A percentile compares a stretch with the other conserved stretches of the same genome.
Evolutionary conservation across 1,140 invertebrate genomes (phyloP).

Genomic region (Scaptomyza hsui): DNA sequence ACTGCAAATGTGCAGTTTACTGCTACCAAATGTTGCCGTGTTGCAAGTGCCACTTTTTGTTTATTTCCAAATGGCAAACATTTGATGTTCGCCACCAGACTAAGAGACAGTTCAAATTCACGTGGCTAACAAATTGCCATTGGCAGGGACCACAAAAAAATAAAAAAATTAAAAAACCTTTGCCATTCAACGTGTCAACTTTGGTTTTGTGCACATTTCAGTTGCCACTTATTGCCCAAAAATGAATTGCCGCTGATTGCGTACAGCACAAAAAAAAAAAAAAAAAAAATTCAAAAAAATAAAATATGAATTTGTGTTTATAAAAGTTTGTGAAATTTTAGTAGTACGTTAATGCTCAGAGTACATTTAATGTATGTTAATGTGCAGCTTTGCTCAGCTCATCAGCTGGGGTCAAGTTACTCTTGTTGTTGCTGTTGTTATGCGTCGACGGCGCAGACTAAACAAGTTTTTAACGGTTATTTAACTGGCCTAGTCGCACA

Average conservation of each 20-base stretch:
- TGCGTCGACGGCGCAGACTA: constrained; percentile 4
- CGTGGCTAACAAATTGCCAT: neutral
- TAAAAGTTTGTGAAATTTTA: constrained; percentile 40
- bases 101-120: neutral
- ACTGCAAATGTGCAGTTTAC: constrained; percentile 11
- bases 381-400: constrained; percentile 44
- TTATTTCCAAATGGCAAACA: constrained; percentile 6
- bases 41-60: constrained; percentile 36
- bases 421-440: constrained; percentile 2
- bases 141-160: neutral
- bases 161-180: neutral
- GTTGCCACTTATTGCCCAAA: constrained; percentile 8
- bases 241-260: constrained; percentile 17
- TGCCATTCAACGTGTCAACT: neutral
- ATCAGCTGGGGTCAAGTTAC: constrained; percentile 30
- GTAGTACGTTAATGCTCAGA: constrained; percentile 35
- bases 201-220: neutral
- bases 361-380: constrained; percentile 68
- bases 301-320: neutral
- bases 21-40: constrained; percentile 8
- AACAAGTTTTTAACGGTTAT: constrained; percentile 25
- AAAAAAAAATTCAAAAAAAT: neutral
- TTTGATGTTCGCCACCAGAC: neutral
- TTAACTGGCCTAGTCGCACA: neutral
- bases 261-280: neutral